These are phyloP conservation scores for Rhadinocentrus ornatus DNA, from an alignment of 2,797 vertebrate species.

Conservation along the genomic window DNA sequence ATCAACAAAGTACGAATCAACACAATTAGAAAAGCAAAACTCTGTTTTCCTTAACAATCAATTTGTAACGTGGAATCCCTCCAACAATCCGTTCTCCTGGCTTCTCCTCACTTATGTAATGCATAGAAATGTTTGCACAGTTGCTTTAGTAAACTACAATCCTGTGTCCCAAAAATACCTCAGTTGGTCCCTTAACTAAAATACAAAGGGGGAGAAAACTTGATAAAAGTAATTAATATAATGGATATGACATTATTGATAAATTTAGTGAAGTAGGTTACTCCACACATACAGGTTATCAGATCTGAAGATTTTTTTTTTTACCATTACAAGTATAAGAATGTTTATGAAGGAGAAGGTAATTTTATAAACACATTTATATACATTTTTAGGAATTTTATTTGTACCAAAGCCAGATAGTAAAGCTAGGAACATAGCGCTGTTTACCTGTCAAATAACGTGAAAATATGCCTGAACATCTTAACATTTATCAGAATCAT, in stretches of 20 bases:
- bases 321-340: constrained; percentile 50
- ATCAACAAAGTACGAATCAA: constrained; percentile 85
- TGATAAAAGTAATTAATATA: constrained; percentile 44
- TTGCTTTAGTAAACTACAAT: constrained; percentile 80
- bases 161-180: constrained; percentile 75
- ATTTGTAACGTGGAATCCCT: constrained; percentile 66
- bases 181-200: constrained; percentile 83
- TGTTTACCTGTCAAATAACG: constrained; percentile 57
- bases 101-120: constrained; percentile 72
- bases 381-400: constrained; percentile 57
- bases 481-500: constrained; percentile 57
- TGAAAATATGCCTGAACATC: constrained; percentile 55
- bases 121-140: constrained; percentile 87
- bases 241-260: constrained; percentile 44
- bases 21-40: constrained; percentile 85
- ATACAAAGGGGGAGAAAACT: constrained; percentile 55
- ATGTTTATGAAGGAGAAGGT: constrained; percentile 48
- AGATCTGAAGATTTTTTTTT: constrained; percentile 32
- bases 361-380: constrained; percentile 54
- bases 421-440: constrained; percentile 64
- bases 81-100: constrained; percentile 41
- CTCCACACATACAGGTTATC: constrained; percentile 54
- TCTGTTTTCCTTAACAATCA: constrained; percentile 77
- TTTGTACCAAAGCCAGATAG: constrained; percentile 66
- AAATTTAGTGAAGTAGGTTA: constrained; percentile 60